Evolutionary conservation across 2,888 invertebrate species (phyloP).

Genomic region (Lochmaea capreae): DNA sequence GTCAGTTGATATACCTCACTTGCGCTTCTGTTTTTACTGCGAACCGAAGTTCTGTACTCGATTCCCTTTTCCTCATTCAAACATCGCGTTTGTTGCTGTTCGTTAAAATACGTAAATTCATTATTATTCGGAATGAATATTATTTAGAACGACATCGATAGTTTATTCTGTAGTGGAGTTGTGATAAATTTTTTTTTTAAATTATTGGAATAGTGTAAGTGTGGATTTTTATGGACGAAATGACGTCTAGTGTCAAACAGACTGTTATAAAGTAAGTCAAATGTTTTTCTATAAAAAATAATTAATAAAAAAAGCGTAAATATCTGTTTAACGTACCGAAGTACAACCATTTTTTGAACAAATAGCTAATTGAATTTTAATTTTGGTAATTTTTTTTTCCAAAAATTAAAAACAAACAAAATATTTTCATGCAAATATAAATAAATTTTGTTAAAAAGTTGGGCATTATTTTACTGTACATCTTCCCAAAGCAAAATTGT

Average conservation of each 20-base stretch:
- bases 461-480: too few species aligned
- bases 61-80: constrained; percentile 25
- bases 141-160: constrained; percentile 28
- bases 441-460: too few species aligned
- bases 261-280: constrained; percentile 68
- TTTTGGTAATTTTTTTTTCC: too few species aligned
- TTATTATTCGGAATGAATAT: constrained; percentile 39
- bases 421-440: too few species aligned
- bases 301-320: neutral
- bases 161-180: constrained; percentile 16
- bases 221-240: constrained; percentile 49
- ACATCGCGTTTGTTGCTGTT: neutral
- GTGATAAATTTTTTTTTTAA: constrained; percentile 28
- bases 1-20: constrained; percentile 40
- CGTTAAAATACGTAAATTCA: neutral
- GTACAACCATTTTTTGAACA: too few species aligned
- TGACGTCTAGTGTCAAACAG: constrained; percentile 69
- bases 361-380: too few species aligned
- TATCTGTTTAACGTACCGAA: neutral
- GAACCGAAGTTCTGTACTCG: constrained; percentile 39
- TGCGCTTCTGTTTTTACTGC: constrained; percentile 46
- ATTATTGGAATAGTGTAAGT: constrained; percentile 38
- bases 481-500: too few species aligned
- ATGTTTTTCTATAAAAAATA: constrained; percentile 3
- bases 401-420: too few species aligned